Percentiles rank a stretch among this genome's conserved stretches.
phyloP scores from a whole-genome alignment of 2,888 invertebrate genomes.

The Drosophila subquinaria region DNA sequence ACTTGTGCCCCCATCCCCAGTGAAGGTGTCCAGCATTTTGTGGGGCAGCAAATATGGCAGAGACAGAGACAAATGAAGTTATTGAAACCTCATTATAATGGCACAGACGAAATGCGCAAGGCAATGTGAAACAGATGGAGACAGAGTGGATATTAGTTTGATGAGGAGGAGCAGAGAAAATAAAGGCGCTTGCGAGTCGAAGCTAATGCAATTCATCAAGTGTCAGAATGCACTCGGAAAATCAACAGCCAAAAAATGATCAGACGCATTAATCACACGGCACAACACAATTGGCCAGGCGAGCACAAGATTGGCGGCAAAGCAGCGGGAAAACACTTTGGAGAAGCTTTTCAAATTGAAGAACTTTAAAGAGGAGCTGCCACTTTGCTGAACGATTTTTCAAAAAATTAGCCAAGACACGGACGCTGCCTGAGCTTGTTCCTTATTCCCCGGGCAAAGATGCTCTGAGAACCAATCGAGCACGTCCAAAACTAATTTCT shows the following conservation, averaged over 20 bases:
- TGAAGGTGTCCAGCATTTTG: slow-evolving; percentile 13
- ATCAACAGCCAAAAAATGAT: slow-evolving; percentile 72
- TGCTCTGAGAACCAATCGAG: slow-evolving; percentile 67
- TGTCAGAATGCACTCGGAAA: slow-evolving; percentile 77
- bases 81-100: slow-evolving; percentile 78
- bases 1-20: slow-evolving; percentile 3
- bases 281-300: slow-evolving; percentile 46
- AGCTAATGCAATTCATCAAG: slow-evolving; percentile 76
- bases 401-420: slow-evolving; percentile 73
- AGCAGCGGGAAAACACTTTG: slow-evolving; percentile 34
- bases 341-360: slow-evolving; percentile 40
- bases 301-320: slow-evolving; percentile 10
- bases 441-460: slow-evolving; percentile 42
- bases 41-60: slow-evolving; percentile 59
- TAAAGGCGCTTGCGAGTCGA: neutral
- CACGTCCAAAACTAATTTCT: slow-evolving; percentile 82
- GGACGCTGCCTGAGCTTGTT: slow-evolving; percentile 34
- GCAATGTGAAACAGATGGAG: slow-evolving; percentile 47
- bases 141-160: neutral
- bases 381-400: slow-evolving; percentile 68
- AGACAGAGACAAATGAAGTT: slow-evolving; percentile 80
- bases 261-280: slow-evolving; percentile 68
- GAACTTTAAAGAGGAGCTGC: slow-evolving; percentile 58
- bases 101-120: slow-evolving; percentile 52
- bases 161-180: neutral